A percentile compares a stretch with the other conserved stretches of the same genome.
These are phyloP conservation scores for Parelbella ahira DNA, from an alignment of 2,888 invertebrate genomes.

Conservation along the genomic window DNA sequence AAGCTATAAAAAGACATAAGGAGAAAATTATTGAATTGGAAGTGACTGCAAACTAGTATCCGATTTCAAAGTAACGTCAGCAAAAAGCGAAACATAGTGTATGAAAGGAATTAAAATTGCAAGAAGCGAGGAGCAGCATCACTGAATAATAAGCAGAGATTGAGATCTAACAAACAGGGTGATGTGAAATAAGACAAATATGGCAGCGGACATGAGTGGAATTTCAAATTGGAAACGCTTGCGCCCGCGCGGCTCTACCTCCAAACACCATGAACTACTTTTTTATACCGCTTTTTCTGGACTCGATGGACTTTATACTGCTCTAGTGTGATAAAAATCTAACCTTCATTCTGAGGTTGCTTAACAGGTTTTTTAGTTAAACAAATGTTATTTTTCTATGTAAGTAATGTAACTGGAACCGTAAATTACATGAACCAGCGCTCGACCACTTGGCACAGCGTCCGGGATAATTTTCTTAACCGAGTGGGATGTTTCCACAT, in stretches of 20 bases:
- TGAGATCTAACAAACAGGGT: conserved; percentile 66
- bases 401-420: not conserved
- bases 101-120: conserved; percentile 33
- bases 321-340: conserved; percentile 4
- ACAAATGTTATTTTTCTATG: not conserved
- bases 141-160: conserved; percentile 68
- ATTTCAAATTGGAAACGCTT: conserved; percentile 51
- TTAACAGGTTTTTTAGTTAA: conserved; percentile 5
- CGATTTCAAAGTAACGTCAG: conserved; percentile 22
- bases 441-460: not conserved
- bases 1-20: too few relatives aligned
- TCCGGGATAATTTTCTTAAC: conserved; percentile 20
- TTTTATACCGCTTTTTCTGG: conserved; percentile 31
- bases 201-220: conserved; percentile 60
- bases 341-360: conserved; percentile 8
- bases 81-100: conserved; percentile 25
- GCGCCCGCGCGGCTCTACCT: conserved; percentile 45
- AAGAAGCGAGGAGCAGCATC: conserved; percentile 49
- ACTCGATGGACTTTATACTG: conserved; percentile 4
- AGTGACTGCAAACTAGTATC: conserved; percentile 17
- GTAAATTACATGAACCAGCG: not conserved
- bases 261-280: conserved; percentile 45
- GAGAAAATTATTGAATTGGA: conserved; percentile 9
- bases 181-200: conserved; percentile 76
- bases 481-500: conserved; percentile 27